Conservation (phyloP, 1,140 invertebrate species). For the Drosophila auraria region DNA sequence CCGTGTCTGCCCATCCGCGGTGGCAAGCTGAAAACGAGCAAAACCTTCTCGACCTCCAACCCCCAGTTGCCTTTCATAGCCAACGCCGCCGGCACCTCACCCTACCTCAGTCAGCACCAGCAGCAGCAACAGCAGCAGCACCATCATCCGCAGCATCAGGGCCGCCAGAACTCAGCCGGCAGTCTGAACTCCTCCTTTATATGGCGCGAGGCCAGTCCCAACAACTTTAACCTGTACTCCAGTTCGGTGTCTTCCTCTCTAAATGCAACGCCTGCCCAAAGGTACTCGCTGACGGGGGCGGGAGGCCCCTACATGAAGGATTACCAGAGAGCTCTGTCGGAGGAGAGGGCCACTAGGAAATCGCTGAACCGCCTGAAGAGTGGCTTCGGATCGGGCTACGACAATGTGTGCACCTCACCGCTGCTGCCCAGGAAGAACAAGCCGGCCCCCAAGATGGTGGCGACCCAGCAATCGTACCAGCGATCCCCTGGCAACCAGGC, state of each 20-base stretch:
- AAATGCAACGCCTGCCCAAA: slow-evolving; percentile 60
- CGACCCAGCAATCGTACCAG: slow-evolving; percentile 54
- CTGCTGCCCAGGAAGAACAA: slow-evolving; percentile 81
- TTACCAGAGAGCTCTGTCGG: slow-evolving; percentile 79
- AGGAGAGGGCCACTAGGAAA: slow-evolving; percentile 78
- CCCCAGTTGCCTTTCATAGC: slow-evolving; percentile 82
- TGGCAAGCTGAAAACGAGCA: slow-evolving; percentile 84
- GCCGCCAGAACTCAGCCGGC: slow-evolving; percentile 71
- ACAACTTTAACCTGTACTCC: slow-evolving; percentile 84
- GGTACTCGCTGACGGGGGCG: slow-evolving; percentile 62
- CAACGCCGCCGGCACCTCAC: slow-evolving; percentile 44
- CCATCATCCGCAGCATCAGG: slow-evolving; percentile 22
- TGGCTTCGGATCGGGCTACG: slow-evolving; percentile 82
- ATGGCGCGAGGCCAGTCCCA: slow-evolving; percentile 84
- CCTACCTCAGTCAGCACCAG: slow-evolving; percentile 45
- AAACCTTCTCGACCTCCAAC: slow-evolving; percentile 85
- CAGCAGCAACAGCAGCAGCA: slow-evolving; percentile 43
- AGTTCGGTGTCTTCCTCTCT: slow-evolving; percentile 78
- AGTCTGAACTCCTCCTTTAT: slow-evolving; percentile 84
- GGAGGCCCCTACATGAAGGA: slow-evolving; percentile 55
- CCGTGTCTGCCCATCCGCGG: slow-evolving; percentile 84
- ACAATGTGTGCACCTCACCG: slow-evolving; percentile 83
- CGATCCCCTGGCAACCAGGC: slow-evolving; percentile 11
- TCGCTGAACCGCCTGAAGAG: slow-evolving; percentile 81
- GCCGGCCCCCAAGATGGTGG: slow-evolving; percentile 61